phyloP scores from a whole-genome alignment of 2,888 invertebrate species.

The Dynastes tityus region DNA sequence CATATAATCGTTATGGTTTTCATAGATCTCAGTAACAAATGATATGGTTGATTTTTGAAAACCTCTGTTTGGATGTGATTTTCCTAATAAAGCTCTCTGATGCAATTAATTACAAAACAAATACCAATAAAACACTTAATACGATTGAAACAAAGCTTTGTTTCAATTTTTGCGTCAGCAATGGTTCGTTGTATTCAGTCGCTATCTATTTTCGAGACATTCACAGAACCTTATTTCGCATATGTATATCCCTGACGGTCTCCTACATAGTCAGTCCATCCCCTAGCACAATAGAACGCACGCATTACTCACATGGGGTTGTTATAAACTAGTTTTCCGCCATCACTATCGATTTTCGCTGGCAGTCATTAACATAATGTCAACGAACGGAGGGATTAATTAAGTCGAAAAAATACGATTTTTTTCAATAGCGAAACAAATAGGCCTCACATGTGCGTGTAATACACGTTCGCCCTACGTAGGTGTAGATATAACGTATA shows the following conservation, averaged over 20 bases:
- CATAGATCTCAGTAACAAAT: too few species aligned
- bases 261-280: background rate
- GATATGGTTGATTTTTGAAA: too few species aligned
- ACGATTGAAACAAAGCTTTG: too few species aligned
- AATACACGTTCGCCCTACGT: background rate
- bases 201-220: background rate
- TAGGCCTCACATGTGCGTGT: conserved; percentile 7
- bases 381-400: conserved; percentile 40
- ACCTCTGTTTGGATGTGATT: too few species aligned
- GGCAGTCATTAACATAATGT: conserved; percentile 40
- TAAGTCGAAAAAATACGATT: conserved; percentile 30
- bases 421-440: conserved; percentile 6
- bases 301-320: conserved; percentile 44
- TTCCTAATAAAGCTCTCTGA: too few species aligned
- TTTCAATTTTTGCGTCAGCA: too few species aligned
- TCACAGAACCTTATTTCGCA: background rate
- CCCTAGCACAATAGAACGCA: conserved; percentile 23
- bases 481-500: background rate
- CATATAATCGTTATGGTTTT: too few species aligned
- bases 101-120: too few species aligned
- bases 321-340: conserved; percentile 46
- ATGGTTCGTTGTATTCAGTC: too few species aligned
- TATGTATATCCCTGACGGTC: background rate
- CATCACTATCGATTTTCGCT: conserved; percentile 41
- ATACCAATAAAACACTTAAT: too few species aligned